Evolutionary conservation across 2,113 vertebrate genomes (phyloP), one percentile per base, ranked within the genome.

Genomic region (Sylvia atricapilla): DNA sequence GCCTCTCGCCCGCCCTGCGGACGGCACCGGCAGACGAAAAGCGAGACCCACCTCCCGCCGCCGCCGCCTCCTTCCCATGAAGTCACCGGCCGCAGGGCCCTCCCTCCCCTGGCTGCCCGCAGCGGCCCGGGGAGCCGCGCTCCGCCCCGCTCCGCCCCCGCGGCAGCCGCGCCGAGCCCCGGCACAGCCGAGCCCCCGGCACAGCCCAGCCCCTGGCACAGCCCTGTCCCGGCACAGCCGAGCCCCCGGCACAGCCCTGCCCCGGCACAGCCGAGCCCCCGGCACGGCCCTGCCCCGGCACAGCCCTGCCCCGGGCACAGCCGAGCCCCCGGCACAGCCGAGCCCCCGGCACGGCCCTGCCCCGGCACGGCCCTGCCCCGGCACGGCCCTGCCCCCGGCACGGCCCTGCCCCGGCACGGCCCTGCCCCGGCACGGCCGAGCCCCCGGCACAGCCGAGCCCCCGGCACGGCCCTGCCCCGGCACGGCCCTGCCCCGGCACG

Each of bases 11-110:
- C 80, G 49, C 84, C 88, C 84, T 68, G 75, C 94, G 63, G 77
- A 52, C 63, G 31, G 68, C 67, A 83, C 72, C 87, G 72, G 84
- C 5, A 78, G 76, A 44, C 75, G 44, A 24, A 82, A 31, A 63
- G 50, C 35, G 25, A 84, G 68, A 83, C 76, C 83, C 90, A 68
- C 95, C 95, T 88, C 85, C 76, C 55, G 44, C 74, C 91, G 12
- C 76, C 92, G 5, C 92, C 92, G 56, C 77, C 76, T 67, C 94
- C 92, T 72, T 62, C 66, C 77, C 87, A 87, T 97, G 97, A 97
- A 97, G 97, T 98, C 97, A 97, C 79, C 94, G 88, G 89, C 88
- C 63, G 72, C 96, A 58, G 69, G 80, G 66, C 85, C 91, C 89
- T 62, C 94, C 89, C 83, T 90, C 85, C 87, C 94, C 52, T 31